phyloP scores from a whole-genome alignment of 2,797 vertebrate species.

The Lagodon rhomboides region DNA sequence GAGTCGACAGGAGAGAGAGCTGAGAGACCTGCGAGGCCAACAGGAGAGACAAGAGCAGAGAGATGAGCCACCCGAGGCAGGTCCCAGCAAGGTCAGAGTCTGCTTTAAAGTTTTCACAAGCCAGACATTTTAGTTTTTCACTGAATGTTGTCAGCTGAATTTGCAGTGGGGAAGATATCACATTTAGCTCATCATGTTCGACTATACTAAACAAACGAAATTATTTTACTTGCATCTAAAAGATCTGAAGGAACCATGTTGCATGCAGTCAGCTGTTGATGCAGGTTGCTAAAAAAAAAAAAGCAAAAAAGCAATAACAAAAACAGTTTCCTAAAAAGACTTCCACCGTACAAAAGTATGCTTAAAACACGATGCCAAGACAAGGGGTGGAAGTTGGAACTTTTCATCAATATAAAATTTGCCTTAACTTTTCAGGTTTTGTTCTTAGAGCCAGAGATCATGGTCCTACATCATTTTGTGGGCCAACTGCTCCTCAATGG shows the following conservation, averaged over 20 bases:
- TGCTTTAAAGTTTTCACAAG: not conserved
- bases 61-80: slow-evolving; percentile 91
- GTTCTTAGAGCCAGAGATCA: not conserved
- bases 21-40: slow-evolving; percentile 90
- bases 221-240: not conserved
- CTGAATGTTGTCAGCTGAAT: not conserved
- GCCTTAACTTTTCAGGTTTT: not conserved
- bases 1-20: slow-evolving; percentile 93
- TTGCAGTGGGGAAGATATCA: not conserved
- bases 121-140: not conserved
- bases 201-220: too few relatives aligned
- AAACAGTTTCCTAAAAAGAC: too few relatives aligned
- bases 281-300: not conserved
- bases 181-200: not conserved
- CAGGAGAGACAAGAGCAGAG: slow-evolving; percentile 96
- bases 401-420: not conserved
- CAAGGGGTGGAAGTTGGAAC: not conserved
- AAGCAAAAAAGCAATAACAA: too few relatives aligned
- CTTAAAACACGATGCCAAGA: not conserved
- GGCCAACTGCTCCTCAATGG: not conserved
- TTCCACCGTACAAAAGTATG: not conserved
- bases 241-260: not conserved
- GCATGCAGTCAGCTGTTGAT: not conserved
- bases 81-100: slow-evolving; percentile 89
- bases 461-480: not conserved